Evolutionary conservation across 2,113 vertebrate species (phyloP).

Genomic region (Cebidichthys violaceus): DNA sequence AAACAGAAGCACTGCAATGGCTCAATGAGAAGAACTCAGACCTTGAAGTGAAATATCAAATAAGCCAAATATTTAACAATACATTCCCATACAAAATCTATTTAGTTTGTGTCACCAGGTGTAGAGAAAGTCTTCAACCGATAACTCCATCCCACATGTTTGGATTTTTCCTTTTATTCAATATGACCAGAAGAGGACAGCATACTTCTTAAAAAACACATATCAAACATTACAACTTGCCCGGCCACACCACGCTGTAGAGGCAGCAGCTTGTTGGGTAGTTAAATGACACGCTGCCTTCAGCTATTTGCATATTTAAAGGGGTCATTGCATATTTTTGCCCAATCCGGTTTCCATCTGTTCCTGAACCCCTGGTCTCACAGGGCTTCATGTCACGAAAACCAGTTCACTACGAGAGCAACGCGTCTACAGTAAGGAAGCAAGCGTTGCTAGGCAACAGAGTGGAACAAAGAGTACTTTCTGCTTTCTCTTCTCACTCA

Average conservation of each 20-base stretch:
- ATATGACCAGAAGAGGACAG: slow-evolving; percentile 44
- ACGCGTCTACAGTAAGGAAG: slow-evolving; percentile 54
- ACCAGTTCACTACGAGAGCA: slow-evolving; percentile 61
- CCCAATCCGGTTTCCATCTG: slow-evolving; percentile 68
- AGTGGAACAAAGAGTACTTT: slow-evolving; percentile 71
- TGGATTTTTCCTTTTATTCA: neutral
- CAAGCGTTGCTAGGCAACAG: slow-evolving; percentile 82
- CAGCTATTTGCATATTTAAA: slow-evolving; percentile 62
- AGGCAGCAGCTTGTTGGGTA: slow-evolving; percentile 17
- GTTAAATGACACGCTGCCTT: slow-evolving; percentile 52
- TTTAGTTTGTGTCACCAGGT: neutral
- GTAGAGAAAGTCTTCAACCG: neutral
- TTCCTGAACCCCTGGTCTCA: slow-evolving; percentile 41
- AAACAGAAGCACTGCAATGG: neutral
- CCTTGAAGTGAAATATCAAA: neutral
- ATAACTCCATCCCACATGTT: neutral
- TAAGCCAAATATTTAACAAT: neutral
- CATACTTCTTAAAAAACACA: slow-evolving; percentile 32
- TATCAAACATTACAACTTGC: slow-evolving; percentile 6
- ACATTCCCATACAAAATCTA: neutral
- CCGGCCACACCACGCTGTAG: neutral
- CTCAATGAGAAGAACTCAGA: neutral
- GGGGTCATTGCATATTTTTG: slow-evolving; percentile 47
- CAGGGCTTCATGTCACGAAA: slow-evolving; percentile 57
- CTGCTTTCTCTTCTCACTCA: slow-evolving; percentile 65